phyloP scores from a whole-genome alignment of 1,140 invertebrate genomes.

The Drosophila ambigua region DNA sequence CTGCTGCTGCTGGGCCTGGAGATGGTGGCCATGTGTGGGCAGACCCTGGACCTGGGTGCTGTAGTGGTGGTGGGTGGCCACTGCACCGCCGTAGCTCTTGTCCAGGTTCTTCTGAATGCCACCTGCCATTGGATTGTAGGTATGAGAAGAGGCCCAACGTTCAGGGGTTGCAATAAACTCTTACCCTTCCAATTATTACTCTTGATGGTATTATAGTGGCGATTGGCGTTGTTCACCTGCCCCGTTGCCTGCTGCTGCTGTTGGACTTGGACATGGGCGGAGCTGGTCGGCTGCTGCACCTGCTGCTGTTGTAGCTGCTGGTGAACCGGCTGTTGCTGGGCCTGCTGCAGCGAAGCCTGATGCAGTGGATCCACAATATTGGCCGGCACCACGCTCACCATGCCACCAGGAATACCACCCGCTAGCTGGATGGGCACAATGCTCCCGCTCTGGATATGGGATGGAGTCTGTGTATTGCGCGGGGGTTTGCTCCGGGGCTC shows the following conservation, averaged over 20 bases:
- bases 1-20: slow-evolving; percentile 60
- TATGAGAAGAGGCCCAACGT: background rate
- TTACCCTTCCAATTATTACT: slow-evolving; percentile 62
- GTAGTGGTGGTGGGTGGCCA: slow-evolving; percentile 69
- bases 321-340: slow-evolving; percentile 30
- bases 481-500: slow-evolving; percentile 67
- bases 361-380: slow-evolving; percentile 62
- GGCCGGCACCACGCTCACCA: slow-evolving; percentile 67
- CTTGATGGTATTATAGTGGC: slow-evolving; percentile 68
- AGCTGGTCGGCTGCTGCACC: slow-evolving; percentile 38
- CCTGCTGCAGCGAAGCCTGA: slow-evolving; percentile 36
- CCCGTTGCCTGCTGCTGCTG: slow-evolving; percentile 40
- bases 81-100: slow-evolving; percentile 63
- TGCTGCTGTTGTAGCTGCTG: slow-evolving; percentile 48
- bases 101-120: slow-evolving; percentile 76
- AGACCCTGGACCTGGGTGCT: slow-evolving; percentile 58
- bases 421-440: slow-evolving; percentile 65
- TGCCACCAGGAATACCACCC: slow-evolving; percentile 59
- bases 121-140: slow-evolving; percentile 23
- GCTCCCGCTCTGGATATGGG: slow-evolving; percentile 69
- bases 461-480: slow-evolving; percentile 57
- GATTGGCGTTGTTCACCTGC: slow-evolving; percentile 47
- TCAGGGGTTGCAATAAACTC: background rate
- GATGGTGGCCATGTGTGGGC: slow-evolving; percentile 59
- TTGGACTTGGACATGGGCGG: slow-evolving; percentile 19